Base-by-base conservation (phyloP, 2,888 invertebrate species). In the Arenicola marina region DNA sequence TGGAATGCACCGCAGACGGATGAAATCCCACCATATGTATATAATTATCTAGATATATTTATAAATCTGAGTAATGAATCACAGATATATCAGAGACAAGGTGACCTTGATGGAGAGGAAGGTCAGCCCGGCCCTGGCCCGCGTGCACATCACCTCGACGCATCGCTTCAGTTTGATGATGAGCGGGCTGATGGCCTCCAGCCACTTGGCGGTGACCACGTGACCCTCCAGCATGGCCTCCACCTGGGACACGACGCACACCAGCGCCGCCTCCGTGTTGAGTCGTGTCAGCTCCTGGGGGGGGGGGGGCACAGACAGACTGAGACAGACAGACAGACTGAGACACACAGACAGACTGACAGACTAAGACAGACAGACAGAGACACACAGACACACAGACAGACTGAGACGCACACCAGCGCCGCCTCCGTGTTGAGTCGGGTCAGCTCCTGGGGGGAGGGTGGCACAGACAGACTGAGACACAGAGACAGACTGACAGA, bases 361-460 rank as follows among this genome's bases (percentile, higher is more conserved):
- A n/a, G n/a, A n/a, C n/a, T n/a, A n/a, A n/a, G n/a, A n/a, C n/a
- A n/a, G n/a, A n/a, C n/a, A n/a, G n/a, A n/a, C n/a, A n/a, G n/a
- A n/a, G n/a, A n/a, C n/a, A n/a, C n/a, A n/a, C n/a, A n/a, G n/a
- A n/a, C n/a, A n/a, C n/a, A n/a, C n/a, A n/a, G n/a, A n/a, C n/a
- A n/a, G n/a, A n/a, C n/a, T n/a, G n/a, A n/a, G 67, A 93, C 85
- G 81, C 92, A 92, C 88, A 93, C 91, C 4, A 92, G 89, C 76
- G 92, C 91, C 0, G 92, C 93, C 83, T 93, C 92, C 58, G 92
- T 91, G 78, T 93, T 93, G 44, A 93, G 83, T 74, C 92, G 90
- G 0, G 92, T 92, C 64, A 93, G 86, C 80, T 93, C 93, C 83
- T 82, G 63, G n/a, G n/a, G n/a, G n/a, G n/a, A n/a, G n/a, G n/a